Evolutionary conservation across 2,888 invertebrate species (phyloP).

Genomic region (Trissolcus japonicus): DNA sequence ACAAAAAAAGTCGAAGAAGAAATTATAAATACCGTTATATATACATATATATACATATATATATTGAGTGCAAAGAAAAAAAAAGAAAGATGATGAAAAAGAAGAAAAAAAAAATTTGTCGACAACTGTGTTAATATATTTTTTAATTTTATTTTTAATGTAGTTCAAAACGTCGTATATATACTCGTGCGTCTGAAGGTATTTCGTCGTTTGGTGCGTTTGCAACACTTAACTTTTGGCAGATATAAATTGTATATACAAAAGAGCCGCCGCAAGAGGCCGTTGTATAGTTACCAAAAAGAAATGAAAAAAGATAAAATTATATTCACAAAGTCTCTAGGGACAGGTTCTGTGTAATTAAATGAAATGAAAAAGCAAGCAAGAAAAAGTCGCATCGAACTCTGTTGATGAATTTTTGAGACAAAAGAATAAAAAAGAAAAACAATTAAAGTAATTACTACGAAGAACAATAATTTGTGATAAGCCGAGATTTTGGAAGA

Average conservation of each 20-base stretch:
- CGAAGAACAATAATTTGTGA: constrained; percentile 76
- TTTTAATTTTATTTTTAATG: constrained; percentile 46
- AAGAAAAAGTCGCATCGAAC: constrained; percentile 25
- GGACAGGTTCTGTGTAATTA: constrained; percentile 66
- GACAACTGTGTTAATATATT: constrained; percentile 36
- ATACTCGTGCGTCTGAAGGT: constrained; percentile 33
- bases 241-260: constrained; percentile 41
- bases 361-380: constrained; percentile 31
- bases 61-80: constrained; percentile 30
- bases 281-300: constrained; percentile 55
- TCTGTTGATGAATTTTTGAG: constrained; percentile 29
- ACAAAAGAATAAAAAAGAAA: constrained; percentile 36
- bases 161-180: constrained; percentile 33
- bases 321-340: constrained; percentile 49
- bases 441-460: constrained; percentile 57
- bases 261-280: constrained; percentile 38
- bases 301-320: constrained; percentile 8
- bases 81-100: constrained; percentile 3
- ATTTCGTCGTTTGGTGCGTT: constrained; percentile 44
- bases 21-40: constrained; percentile 44
- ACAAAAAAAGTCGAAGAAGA: constrained; percentile 28
- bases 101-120: constrained; percentile 19
- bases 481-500: constrained; percentile 71
- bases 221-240: constrained; percentile 44
- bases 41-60: constrained; percentile 37